Percentiles rank a stretch among this genome's conserved stretches.
These are phyloP conservation scores for Penaeus indicus DNA, from an alignment of 1,140 invertebrate genomes.

Conservation along the genomic window DNA sequence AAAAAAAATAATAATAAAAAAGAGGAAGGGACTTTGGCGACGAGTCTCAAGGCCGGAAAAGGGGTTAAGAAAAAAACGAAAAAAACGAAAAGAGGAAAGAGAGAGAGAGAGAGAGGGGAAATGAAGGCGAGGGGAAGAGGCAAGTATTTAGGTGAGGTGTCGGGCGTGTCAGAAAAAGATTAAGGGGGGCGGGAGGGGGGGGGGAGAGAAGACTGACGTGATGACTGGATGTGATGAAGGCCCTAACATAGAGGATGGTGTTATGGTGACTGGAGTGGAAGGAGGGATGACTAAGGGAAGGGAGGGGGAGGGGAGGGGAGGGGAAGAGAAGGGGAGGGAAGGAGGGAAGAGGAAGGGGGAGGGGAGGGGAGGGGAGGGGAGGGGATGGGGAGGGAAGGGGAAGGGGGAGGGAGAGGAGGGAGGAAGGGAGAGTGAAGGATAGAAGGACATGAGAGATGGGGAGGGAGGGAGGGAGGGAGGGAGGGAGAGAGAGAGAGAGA, in stretches of 20 bases:
- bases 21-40: too few species aligned
- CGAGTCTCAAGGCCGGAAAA: too few species aligned
- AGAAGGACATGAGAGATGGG: background rate
- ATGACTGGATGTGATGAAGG: background rate
- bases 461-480: background rate
- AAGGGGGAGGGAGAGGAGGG: background rate
- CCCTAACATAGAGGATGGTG: background rate
- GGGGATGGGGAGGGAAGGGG: background rate
- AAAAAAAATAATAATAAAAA: too few species aligned
- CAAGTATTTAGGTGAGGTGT: background rate
- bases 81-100: background rate
- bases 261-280: background rate
- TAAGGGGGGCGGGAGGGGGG: background rate
- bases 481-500: background rate
- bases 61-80: too few species aligned
- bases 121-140: too few species aligned
- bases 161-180: background rate
- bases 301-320: background rate
- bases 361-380: background rate
- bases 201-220: background rate
- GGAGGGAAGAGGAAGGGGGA: background rate
- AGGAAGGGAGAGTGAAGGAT: background rate
- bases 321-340: background rate
- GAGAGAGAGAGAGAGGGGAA: background rate
- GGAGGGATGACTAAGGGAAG: background rate